Conservation (phyloP, 1,140 invertebrate species). For the Agrypnia vestita region DNA sequence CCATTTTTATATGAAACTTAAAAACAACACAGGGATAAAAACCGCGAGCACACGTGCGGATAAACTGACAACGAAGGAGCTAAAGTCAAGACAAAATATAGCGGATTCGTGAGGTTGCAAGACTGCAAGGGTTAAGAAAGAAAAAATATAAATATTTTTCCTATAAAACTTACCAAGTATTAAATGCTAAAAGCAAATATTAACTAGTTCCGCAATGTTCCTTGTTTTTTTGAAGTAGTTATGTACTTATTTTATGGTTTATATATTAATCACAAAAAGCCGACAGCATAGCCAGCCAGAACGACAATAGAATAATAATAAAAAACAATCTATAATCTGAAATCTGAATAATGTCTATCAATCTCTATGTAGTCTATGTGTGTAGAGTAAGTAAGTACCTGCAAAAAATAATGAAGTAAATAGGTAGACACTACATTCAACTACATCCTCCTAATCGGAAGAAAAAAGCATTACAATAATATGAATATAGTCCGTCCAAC, state of each 20-base stretch:
- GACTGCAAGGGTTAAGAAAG: slow-evolving; percentile 15
- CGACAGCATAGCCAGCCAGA: slow-evolving; percentile 23
- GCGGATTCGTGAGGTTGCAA: slow-evolving; percentile 41
- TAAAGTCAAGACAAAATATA: neutral
- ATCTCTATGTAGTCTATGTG: too few relatives aligned
- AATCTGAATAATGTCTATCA: too few relatives aligned
- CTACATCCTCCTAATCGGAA: too few relatives aligned
- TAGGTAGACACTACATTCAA: too few relatives aligned
- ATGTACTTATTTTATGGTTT: neutral
- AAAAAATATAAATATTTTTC: neutral
- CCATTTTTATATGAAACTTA: slow-evolving; percentile 71
- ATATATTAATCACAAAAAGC: slow-evolving; percentile 12
- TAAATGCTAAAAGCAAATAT: neutral
- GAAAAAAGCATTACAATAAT: too few relatives aligned
- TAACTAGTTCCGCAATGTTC: too few relatives aligned
- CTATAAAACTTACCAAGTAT: neutral
- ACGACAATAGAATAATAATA: slow-evolving; percentile 17
- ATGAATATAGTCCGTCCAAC: too few relatives aligned
- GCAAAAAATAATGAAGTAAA: too few relatives aligned
- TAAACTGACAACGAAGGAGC: slow-evolving; percentile 20
- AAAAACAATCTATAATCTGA: neutral
- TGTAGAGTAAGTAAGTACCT: too few relatives aligned
- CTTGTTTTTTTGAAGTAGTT: neutral
- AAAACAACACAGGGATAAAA: slow-evolving; percentile 16
- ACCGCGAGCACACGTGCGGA: slow-evolving; percentile 15